phyloP scores from a whole-genome alignment of 2,888 invertebrate genomes.

The Dasysyrphus tricinctus region DNA sequence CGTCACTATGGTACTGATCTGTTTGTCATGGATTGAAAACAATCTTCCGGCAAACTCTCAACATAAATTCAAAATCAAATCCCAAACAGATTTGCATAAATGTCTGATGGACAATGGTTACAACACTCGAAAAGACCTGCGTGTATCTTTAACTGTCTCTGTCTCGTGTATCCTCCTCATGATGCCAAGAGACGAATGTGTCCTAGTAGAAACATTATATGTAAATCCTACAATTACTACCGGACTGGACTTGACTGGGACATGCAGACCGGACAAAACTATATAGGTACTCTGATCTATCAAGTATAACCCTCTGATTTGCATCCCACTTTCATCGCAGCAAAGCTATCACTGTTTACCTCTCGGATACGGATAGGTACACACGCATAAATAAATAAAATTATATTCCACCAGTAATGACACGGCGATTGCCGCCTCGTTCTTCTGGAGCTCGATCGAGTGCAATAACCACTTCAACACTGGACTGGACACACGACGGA shows the following conservation, averaged over 20 bases:
- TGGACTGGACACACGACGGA: conserved; percentile 59
- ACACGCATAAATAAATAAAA: conserved; percentile 72
- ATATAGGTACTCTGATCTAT: conserved; percentile 5
- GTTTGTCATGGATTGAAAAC: conserved; percentile 20
- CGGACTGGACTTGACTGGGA: background rate
- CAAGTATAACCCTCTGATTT: conserved; percentile 37
- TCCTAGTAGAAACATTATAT: background rate
- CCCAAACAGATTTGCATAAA: conserved; percentile 48
- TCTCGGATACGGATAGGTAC: conserved; percentile 22
- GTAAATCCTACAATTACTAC: conserved; percentile 54
- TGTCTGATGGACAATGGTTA: conserved; percentile 37
- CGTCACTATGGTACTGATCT: conserved; percentile 8
- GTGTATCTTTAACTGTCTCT: conserved; percentile 34
- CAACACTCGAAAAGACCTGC: conserved; percentile 19
- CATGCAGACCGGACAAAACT: conserved; percentile 8
- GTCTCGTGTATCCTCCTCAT: conserved; percentile 24
- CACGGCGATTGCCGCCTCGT: conserved; percentile 50
- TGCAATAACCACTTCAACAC: conserved; percentile 54
- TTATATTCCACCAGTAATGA: conserved; percentile 63
- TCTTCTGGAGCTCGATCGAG: background rate
- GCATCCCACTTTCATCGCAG: conserved; percentile 42
- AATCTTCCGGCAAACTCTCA: conserved; percentile 33
- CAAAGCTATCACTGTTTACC: conserved; percentile 40
- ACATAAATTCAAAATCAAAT: conserved; percentile 23
- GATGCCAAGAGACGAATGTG: conserved; percentile 13